Conservation (phyloP, 2,113 vertebrate species). For the Oryzias celebensis region DNA sequence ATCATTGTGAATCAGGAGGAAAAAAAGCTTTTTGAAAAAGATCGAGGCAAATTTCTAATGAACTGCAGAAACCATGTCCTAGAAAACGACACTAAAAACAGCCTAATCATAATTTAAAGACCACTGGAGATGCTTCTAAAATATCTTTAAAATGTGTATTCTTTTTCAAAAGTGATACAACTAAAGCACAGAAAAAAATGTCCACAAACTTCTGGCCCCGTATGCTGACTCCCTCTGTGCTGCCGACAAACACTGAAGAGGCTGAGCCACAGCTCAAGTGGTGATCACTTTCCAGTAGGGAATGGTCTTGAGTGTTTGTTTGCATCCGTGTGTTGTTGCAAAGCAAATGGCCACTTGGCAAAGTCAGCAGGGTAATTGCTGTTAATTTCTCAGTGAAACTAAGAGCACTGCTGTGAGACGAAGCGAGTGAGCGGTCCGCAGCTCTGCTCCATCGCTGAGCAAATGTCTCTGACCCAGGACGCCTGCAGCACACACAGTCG, state of each 20-base stretch:
- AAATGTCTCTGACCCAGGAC: constrained; percentile 42
- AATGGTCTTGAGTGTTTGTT: constrained; percentile 35
- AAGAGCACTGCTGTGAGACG: constrained; percentile 54
- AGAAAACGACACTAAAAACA: too few species aligned
- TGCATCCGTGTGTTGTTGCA: constrained; percentile 33
- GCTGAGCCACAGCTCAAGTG: constrained; percentile 39
- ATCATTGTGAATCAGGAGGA: too few species aligned
- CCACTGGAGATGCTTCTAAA: too few species aligned
- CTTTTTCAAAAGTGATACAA: not conserved
- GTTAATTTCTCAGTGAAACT: constrained; percentile 69
- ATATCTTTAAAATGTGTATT: too few species aligned
- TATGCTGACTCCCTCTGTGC: not conserved
- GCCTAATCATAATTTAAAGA: too few species aligned
- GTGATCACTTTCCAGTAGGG: constrained; percentile 21
- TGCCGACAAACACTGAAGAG: constrained; percentile 26
- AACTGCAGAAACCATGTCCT: too few species aligned
- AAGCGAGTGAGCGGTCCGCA: constrained; percentile 55
- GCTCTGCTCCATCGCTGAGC: constrained; percentile 33
- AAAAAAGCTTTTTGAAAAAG: too few species aligned
- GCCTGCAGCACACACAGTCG: constrained; percentile 18
- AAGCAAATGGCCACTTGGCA: constrained; percentile 66
- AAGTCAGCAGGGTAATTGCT: constrained; percentile 64
- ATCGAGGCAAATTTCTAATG: too few species aligned
- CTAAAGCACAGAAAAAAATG: not conserved
- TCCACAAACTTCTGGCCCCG: constrained; percentile 6